Evolutionary conservation across 2,888 invertebrate species (phyloP), one percentile per base, ranked within the genome.

Genomic region (Bembecia ichneumoniformis): DNA sequence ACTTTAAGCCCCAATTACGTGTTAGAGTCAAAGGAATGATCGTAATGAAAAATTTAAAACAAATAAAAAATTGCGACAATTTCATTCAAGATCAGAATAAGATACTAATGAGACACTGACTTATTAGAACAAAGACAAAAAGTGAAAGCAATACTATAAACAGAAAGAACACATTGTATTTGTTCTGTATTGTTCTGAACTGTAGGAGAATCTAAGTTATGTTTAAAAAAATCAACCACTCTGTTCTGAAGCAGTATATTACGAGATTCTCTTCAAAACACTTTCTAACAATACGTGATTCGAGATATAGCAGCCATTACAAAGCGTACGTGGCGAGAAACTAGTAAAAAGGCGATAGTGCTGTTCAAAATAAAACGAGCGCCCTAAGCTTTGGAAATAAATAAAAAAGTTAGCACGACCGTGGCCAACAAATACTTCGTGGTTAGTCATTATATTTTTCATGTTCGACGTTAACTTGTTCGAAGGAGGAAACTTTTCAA

Each of bases 251-350:
- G 40, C 40, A 13, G 40, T 40, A 40, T 40, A 40, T 40, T 40
- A 40, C 40, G 40, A 40, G 40, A 61, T 64, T 64, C 55, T 56
- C 59, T 64, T 57, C 57, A 64, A 65, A 72, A 68, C 62, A 68
- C 68, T 74, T 74, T 71, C 68, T 68, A 74, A 76, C 71, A 74
- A 73, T 69, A 70, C 64, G 60, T 63, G 62, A 60, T 62, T 53
- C 51, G 59, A 68, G 66, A 71, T 66, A 65, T 64, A 68, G 60
- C 58, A 56, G 51, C 58, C 57, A 66, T 70, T 71, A 71, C 63
- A 53, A 56, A 63, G 59, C 44, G 44, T 44, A 16, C 9, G 44
- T 14, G 44, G 44, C 54, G 57, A 68, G 63, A 70, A 68, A 71
- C 67, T 71, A 55, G 56, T 61, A 59, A 51, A 55, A 55, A 60